Conservation (phyloP, 2,888 invertebrate genomes). For the Siphlonurus alternatus region DNA sequence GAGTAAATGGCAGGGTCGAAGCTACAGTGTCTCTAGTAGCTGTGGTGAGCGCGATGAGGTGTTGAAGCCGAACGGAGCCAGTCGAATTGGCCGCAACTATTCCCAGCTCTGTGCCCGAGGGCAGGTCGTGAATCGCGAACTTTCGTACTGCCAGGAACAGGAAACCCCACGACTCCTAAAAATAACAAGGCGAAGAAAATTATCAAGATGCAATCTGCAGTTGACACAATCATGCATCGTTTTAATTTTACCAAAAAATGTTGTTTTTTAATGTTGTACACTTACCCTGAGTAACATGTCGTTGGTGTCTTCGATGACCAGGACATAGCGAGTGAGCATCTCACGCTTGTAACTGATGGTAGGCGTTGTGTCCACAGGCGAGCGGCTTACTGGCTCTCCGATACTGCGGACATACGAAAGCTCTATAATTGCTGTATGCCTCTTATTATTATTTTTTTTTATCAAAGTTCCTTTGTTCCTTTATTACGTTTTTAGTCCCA, state of each 20-base stretch:
- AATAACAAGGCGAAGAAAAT: background rate
- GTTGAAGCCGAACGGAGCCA: conserved; percentile 21
- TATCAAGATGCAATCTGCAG: too few relatives aligned
- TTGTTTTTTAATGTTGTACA: conserved; percentile 3
- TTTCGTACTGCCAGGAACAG: conserved; percentile 38
- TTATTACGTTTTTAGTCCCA: too few relatives aligned
- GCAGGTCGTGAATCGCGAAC: conserved; percentile 37
- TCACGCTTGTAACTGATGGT: conserved; percentile 33
- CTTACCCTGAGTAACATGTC: conserved; percentile 33
- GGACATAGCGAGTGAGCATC: conserved; percentile 34
- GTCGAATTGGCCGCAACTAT: conserved; percentile 30
- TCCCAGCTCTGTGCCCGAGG: conserved; percentile 19
- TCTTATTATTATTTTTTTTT: too few relatives aligned
- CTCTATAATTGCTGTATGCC: too few relatives aligned
- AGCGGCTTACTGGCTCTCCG: background rate
- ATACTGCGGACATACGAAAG: too few relatives aligned
- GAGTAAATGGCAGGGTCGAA: conserved; percentile 32
- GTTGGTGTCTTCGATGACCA: conserved; percentile 39
- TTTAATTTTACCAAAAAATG: background rate
- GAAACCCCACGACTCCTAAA: conserved; percentile 38
- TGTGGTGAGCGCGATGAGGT: conserved; percentile 22
- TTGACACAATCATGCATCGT: background rate
- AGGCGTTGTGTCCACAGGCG: conserved; percentile 27
- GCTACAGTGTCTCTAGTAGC: conserved; percentile 28
- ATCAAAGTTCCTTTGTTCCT: too few relatives aligned